Evolutionary conservation across 2,888 invertebrate genomes (phyloP), one percentile per base, ranked within the genome.

Genomic region (Marronus borbonicus): DNA sequence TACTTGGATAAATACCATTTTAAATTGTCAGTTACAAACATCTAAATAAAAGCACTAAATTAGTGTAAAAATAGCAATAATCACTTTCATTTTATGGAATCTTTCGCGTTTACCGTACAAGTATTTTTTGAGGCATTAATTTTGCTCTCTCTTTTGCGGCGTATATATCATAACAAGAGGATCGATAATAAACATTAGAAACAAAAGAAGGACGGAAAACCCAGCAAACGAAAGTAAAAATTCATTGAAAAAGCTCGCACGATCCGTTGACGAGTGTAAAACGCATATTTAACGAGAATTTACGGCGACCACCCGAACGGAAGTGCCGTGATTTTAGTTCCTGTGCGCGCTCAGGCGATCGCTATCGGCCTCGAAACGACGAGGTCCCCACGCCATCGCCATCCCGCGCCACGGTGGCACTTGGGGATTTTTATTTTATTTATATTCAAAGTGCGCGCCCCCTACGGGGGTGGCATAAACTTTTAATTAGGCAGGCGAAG

Each of bases 301-400:
- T 81, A 81, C 81, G 78, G 76, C 72, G 81, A 78, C 81, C 81
- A 81, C 82, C 82, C 80, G 78, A 79, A 74, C 80, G 81, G 81
- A 81, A 81, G 81, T 81, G 78, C 80, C 81, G 79, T 79, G 79
- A 80, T 79, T 80, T 77, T 74, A 80, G 80, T 80, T 80, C 80
- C 80, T 80, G 80, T 60, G 36, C 55, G 52, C 70, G 36, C 52
- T 52, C 55, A 20, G 20, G 20, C 70, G 80, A 80, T 80, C 74
- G 49, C 78, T 80, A 77, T 78, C 66, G 44, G 8, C n/a, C 12
- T 7, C 76, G 52, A 44, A 44, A 44, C 44, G 44, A 44, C 44
- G 44, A 44, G 44, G 44, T 44, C 36, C 58, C 72, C 39, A 58
- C 55, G 72, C 55, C 58, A 49, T 44, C 44, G 17, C n/a, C 31